Evolutionary conservation across 1,140 invertebrate species (phyloP).

Genomic region (Drosophila watanabei): DNA sequence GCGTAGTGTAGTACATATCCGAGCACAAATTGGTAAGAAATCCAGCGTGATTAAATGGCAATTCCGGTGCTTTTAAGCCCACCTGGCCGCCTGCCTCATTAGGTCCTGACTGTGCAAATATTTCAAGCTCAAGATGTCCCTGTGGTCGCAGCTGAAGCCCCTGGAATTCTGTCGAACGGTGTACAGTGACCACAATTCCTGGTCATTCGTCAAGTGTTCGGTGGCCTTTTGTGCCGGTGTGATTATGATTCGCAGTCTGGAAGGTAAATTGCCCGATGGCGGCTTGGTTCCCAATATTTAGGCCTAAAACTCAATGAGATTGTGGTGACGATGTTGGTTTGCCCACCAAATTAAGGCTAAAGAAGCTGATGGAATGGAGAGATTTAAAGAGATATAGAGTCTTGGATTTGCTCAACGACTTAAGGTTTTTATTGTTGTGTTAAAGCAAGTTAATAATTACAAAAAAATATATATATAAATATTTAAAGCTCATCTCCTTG

Average conservation of each 20-base stretch:
- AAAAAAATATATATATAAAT: neutral
- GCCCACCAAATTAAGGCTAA: slow-evolving; percentile 9
- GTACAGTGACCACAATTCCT: slow-evolving; percentile 26
- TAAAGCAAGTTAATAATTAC: neutral
- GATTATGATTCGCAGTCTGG: slow-evolving; percentile 27
- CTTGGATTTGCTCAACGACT: neutral
- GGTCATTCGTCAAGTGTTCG: slow-evolving; percentile 41
- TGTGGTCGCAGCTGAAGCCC: slow-evolving; percentile 32
- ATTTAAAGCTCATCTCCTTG: neutral
- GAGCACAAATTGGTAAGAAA: slow-evolving; percentile 40
- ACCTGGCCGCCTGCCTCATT: neutral
- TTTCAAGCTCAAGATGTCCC: slow-evolving; percentile 36
- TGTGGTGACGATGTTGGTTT: slow-evolving; percentile 2
- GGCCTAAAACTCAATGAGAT: neutral
- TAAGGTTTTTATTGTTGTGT: neutral
- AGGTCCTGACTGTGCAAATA: slow-evolving; percentile 19
- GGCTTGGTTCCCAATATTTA: neutral
- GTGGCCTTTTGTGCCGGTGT: slow-evolving; percentile 32
- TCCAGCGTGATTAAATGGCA: slow-evolving; percentile 25
- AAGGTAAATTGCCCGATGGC: slow-evolving; percentile 13
- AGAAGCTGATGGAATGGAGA: neutral
- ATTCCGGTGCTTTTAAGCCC: slow-evolving; percentile 4
- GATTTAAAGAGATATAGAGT: neutral
- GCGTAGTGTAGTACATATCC: slow-evolving; percentile 3
- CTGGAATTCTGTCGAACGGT: slow-evolving; percentile 16